Evolutionary conservation across 1,140 invertebrate genomes (phyloP), one percentile per base, ranked within the genome.

Genomic region (Sitobion miscanthi): DNA sequence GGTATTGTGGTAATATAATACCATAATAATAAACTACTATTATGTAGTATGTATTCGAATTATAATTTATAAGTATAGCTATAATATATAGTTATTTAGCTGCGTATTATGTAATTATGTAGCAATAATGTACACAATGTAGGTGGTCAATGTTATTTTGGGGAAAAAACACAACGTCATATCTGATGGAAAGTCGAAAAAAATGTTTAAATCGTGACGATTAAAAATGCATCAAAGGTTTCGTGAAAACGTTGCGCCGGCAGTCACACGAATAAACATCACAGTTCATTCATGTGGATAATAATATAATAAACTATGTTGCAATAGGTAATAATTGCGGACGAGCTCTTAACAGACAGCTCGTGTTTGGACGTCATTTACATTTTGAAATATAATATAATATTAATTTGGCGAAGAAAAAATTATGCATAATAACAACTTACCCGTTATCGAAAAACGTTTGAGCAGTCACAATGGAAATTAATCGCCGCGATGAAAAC

Each of bases 141-240:
- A 77, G 62, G 30, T 45, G 38, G 38, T 85, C 21, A 35, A 87
- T 35, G 35, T 47, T 35, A 87, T 87, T 49, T 87, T 87, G 2
- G 17, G 30, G 17, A 49, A 9, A 85, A 85, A 85, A 45, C 42
- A 85, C 83, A 45, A 45, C 45, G 3, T 45, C 23, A 45, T 23
- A 45, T 45, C 21, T 42, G 35, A 23, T 23, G n/a, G 21, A 83
- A 87, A 87, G 47, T 42, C 23, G 17, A 52, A 35, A 49, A 87
- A 52, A 49, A 87, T n/a, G 6, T 49, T 42, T 89, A 57, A 89
- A 89, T 42, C 49, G 87, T 89, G 87, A 57, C 87, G 52, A 89
- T 89, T 57, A 89, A 89, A 89, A 54, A 38, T 21, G 9, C 35
- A 89, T 89, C 87, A 57, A 89, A 89, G 23, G 45, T 85, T 47